Conservation (phyloP, 1,140 invertebrate genomes). For the Leucophenga varia region DNA sequence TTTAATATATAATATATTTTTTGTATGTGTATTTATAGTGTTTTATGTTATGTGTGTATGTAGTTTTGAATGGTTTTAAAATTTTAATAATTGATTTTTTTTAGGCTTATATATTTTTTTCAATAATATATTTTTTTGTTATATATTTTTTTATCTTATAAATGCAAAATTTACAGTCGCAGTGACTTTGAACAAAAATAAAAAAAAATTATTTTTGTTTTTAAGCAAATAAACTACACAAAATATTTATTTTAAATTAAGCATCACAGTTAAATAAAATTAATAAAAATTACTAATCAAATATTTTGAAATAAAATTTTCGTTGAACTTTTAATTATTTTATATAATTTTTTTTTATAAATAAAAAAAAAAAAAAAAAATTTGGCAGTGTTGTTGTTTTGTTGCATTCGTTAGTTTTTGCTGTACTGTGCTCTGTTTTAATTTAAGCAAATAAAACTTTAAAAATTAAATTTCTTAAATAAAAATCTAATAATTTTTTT, state of each 20-base stretch:
- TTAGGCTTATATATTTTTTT: no score
- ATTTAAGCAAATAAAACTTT: no score
- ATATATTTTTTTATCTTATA: conserved; percentile 9
- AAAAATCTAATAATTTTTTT: no score
- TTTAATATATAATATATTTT: conserved; percentile 6
- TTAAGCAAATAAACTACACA: no score
- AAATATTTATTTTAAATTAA: no score
- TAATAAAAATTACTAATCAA: no score
- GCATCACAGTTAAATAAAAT: no score
- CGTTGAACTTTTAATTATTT: conserved; percentile 22
- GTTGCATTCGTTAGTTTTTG: neutral
- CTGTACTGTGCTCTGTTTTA: neutral
- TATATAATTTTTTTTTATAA: conserved; percentile 9
- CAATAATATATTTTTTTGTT: no score
- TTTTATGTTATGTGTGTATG: conserved; percentile 18
- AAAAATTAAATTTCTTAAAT: no score
- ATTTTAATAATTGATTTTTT: no score
- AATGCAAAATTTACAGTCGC: conserved; percentile 37
- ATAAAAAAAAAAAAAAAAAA: conserved; percentile 15
- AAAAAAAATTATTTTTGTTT: no score
- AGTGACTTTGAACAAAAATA: neutral
- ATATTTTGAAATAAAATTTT: conserved; percentile 14
- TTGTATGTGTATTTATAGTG: neutral
- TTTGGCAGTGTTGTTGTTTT: conserved; percentile 35
- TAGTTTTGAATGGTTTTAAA: conserved; percentile 2